Percentiles rank a stretch among this genome's conserved stretches.
These are phyloP conservation scores for Tragelaphus scriptus DNA, from an alignment of 2,113 vertebrate genomes.

Conservation along the genomic window DNA sequence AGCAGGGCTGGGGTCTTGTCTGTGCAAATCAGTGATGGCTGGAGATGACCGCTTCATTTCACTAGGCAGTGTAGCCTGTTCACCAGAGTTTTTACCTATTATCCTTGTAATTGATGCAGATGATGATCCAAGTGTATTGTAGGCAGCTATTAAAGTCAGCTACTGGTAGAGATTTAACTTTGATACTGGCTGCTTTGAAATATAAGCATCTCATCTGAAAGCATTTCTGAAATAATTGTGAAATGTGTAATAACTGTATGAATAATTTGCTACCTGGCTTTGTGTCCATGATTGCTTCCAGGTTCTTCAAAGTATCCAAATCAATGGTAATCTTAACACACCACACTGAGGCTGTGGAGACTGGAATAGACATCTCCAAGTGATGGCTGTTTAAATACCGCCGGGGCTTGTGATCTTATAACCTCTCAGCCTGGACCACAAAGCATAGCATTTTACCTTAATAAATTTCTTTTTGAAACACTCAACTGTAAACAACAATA, in stretches of 20 bases:
- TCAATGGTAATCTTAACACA: slow-evolving; percentile 62
- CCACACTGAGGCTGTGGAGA: slow-evolving; percentile 55
- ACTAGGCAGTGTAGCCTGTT: not conserved
- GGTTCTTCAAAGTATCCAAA: slow-evolving; percentile 66
- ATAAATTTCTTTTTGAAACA: slow-evolving; percentile 33
- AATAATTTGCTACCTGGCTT: slow-evolving; percentile 71
- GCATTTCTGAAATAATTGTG: slow-evolving; percentile 72
- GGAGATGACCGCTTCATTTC: not conserved
- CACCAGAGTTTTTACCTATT: not conserved
- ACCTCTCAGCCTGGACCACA: not conserved
- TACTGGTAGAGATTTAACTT: slow-evolving; percentile 50
- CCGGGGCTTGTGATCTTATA: not conserved
- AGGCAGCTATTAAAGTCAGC: slow-evolving; percentile 15
- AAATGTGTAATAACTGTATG: slow-evolving; percentile 73
- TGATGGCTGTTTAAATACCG: not conserved
- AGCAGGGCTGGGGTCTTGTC: not conserved
- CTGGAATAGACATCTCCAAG: not conserved
- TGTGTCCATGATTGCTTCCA: slow-evolving; percentile 75
- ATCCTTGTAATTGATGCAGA: not conserved
- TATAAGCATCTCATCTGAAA: slow-evolving; percentile 73
- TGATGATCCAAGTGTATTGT: not conserved
- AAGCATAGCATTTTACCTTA: not conserved
- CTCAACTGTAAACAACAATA: slow-evolving; percentile 43
- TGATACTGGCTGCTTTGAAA: slow-evolving; percentile 54
- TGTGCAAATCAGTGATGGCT: not conserved